Percentiles rank a stretch among this genome's conserved stretches.
phyloP scores from a whole-genome alignment of 2,888 invertebrate genomes.

The Catotricha subobsoleta region DNA sequence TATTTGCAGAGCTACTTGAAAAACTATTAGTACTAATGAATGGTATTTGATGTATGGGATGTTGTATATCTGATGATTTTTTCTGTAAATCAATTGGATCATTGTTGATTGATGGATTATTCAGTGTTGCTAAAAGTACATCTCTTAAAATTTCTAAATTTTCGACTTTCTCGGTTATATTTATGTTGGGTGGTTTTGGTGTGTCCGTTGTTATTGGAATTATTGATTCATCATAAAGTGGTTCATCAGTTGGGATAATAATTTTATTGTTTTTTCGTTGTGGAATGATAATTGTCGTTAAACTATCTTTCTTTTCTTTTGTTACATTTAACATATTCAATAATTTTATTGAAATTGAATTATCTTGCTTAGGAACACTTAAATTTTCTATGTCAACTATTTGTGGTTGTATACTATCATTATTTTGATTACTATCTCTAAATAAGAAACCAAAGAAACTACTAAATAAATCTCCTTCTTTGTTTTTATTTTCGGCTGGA shows the following conservation, averaged over 20 bases:
- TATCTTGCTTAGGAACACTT: constrained; percentile 11
- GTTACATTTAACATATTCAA: constrained; percentile 11
- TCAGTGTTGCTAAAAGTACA: constrained; percentile 7
- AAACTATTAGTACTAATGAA: background rate
- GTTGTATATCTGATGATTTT: background rate
- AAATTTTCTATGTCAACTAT: constrained; percentile 11
- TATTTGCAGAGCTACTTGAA: background rate
- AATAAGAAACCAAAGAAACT: constrained; percentile 9
- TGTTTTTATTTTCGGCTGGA: background rate
- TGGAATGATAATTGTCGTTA: background rate
- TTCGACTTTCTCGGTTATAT: background rate
- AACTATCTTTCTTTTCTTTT: constrained; percentile 10
- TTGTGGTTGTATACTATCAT: constrained; percentile 1
- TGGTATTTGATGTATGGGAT: background rate
- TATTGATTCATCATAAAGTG: background rate
- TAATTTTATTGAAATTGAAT: background rate
- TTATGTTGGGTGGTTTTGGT: background rate
- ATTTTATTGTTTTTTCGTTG: constrained; percentile 7
- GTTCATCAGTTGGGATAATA: constrained; percentile 3
- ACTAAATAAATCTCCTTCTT: constrained; percentile 5
- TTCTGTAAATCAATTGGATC: background rate
- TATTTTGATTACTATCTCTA: constrained; percentile 3
- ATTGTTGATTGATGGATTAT: constrained; percentile 1
- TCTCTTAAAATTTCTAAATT: constrained; percentile 10
- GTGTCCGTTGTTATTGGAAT: background rate